Evolutionary conservation across 2,113 vertebrate species (phyloP), one percentile per base, ranked within the genome.

Genomic region (Tympanuchus pallidicinctus): DNA sequence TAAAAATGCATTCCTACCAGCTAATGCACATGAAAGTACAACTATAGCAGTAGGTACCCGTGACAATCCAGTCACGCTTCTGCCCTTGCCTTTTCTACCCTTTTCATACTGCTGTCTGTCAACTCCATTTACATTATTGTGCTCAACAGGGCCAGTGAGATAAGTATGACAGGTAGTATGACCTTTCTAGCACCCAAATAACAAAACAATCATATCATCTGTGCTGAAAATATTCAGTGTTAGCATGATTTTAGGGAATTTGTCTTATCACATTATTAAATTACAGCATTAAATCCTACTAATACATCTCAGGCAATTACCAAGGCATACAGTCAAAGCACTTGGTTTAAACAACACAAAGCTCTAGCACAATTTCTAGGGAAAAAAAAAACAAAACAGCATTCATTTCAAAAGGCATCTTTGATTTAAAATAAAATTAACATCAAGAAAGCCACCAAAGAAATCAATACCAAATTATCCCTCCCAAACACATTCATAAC

Each of bases 181-280:
- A 93, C 92, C 95, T 96, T 97, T 95, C 90, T 74, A 91, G 83
- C 18, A 72, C 45, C 57, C 85, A 92, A 93, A 96, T 67, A 91
- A 96, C 74, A 56, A 66, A 95, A 88, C n/a, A 92, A 57, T 57
- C 54, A 57, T 19, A 93, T 25, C 83, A 90, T 84, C 54, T 83
- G 54, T 48, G 90, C 79, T 92, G 67, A 86, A 73, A 92, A 65
- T 40, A 89, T 61, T 80, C 56, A 88, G 30, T 64, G 78, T 34
- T 36, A 83, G n/a, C 88, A 67, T 27, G 69, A 42, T 70, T 76
- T 87, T 66, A 36, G 21, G 6, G 20, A 8, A 86, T 75, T 61
- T 86, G 89, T 47, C 2, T 67, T 64, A 88, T 77, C 77, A 72
- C 50, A 71, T 43, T 32, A 72, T 36, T 73, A 88, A 77, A 40